phyloP scores from a whole-genome alignment of 1,140 invertebrate genomes.

The Rhynchophorus ferrugineus region DNA sequence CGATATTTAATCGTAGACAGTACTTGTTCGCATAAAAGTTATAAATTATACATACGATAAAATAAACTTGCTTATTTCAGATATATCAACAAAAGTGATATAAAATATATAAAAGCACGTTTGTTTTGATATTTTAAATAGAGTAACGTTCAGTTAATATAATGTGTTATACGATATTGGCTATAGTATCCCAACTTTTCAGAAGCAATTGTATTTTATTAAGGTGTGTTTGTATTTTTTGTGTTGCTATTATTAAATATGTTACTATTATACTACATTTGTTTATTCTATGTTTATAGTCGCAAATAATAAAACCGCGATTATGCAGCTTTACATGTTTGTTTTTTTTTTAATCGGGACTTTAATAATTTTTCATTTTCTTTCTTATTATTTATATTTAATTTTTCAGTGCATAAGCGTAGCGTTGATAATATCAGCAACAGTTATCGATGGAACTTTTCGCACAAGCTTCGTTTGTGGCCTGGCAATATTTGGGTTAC shows the following conservation, averaged over 20 bases:
- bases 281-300: not conserved
- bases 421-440: conserved; percentile 4
- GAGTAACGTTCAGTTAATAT: too few species aligned
- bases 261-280: too few species aligned
- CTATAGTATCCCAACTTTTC: too few species aligned
- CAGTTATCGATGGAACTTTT: not conserved
- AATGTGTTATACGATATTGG: too few species aligned
- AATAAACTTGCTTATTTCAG: too few species aligned
- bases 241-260: too few species aligned
- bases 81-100: not conserved
- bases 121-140: too few species aligned
- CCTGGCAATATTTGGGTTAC: conserved; percentile 5
- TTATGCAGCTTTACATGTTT: not conserved
- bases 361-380: not conserved
- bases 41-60: too few species aligned
- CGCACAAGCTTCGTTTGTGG: conserved; percentile 8
- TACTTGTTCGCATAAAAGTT: too few species aligned
- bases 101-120: not conserved
- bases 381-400: not conserved
- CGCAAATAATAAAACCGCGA: not conserved
- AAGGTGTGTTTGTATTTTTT: too few species aligned
- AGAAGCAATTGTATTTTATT: too few species aligned
- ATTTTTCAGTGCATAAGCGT: conserved; percentile 7
- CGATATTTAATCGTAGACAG: too few species aligned
- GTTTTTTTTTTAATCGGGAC: not conserved